Evolutionary conservation across 2,797 vertebrate genomes (phyloP).

Genomic region (Lemur catta): DNA sequence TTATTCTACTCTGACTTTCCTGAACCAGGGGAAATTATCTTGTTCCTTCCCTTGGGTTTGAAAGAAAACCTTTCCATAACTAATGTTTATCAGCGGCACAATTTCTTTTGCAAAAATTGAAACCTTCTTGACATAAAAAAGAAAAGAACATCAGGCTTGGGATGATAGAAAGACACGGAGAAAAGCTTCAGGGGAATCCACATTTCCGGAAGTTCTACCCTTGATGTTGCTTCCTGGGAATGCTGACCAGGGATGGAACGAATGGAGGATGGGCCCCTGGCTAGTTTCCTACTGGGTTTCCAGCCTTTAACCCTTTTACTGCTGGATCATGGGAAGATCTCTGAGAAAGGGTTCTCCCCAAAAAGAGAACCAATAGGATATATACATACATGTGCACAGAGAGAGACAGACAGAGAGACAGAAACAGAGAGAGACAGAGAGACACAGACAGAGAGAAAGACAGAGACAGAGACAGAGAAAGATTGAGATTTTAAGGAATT

Average conservation of each 20-base stretch:
- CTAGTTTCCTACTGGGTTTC: background rate
- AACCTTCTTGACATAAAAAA: constrained; percentile 54
- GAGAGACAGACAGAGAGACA: background rate
- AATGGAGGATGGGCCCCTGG: background rate
- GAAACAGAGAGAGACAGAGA: background rate
- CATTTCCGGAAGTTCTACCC: background rate
- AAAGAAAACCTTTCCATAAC: constrained; percentile 77
- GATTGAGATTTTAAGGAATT: background rate
- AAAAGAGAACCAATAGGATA: background rate
- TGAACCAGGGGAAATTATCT: constrained; percentile 80
- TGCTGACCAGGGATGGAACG: background rate
- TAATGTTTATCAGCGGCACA: constrained; percentile 72
- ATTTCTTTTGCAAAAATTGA: constrained; percentile 72
- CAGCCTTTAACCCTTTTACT: background rate
- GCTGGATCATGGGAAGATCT: background rate
- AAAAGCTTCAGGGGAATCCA: background rate
- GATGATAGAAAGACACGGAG: background rate
- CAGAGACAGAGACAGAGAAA: background rate
- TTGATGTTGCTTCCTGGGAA: background rate
- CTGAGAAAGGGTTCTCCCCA: background rate
- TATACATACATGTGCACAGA: background rate
- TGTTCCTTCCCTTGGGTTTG: constrained; percentile 72
- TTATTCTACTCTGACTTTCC: constrained; percentile 73
- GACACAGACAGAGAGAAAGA: background rate
- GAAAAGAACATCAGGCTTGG: constrained; percentile 2